Evolutionary conservation across 2,113 vertebrate genomes (phyloP).

Genomic region (Phyllostomus hastatus): DNA sequence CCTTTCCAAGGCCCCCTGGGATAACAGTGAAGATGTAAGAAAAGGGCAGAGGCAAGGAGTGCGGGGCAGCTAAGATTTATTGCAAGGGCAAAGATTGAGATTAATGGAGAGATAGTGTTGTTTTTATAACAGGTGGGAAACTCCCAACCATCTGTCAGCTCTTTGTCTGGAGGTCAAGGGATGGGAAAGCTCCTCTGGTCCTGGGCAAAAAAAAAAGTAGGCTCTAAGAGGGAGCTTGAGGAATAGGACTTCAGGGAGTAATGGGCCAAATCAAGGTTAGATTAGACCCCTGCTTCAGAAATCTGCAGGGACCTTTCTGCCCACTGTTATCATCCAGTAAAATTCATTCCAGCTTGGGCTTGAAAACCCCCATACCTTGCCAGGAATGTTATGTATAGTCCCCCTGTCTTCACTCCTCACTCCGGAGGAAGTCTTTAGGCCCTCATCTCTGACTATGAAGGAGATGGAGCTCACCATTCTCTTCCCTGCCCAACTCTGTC

Average conservation of each 20-base stretch:
- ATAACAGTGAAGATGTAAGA: background rate
- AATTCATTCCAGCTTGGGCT: background rate
- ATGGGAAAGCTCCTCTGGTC: background rate
- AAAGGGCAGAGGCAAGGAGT: constrained; percentile 49
- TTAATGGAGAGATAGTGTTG: background rate
- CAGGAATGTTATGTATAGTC: accelerated
- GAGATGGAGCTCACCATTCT: background rate
- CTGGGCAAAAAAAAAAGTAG: constrained; percentile 56
- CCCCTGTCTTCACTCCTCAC: background rate
- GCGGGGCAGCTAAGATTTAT: constrained; percentile 46
- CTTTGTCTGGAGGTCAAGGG: constrained; percentile 40
- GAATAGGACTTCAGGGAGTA: background rate
- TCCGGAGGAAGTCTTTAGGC: background rate
- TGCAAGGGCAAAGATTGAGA: background rate
- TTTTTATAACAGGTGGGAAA: background rate
- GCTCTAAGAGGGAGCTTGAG: constrained; percentile 34
- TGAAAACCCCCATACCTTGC: background rate
- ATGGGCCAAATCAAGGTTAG: background rate
- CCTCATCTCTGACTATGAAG: background rate
- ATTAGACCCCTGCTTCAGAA: background rate
- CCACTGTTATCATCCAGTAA: background rate
- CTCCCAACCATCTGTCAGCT: constrained; percentile 44
- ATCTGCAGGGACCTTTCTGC: background rate
- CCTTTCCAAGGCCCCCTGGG: background rate
- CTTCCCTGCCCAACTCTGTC: background rate